Base-by-base conservation (phyloP, 1,140 invertebrate genomes). In the Augochlora pura region DNA sequence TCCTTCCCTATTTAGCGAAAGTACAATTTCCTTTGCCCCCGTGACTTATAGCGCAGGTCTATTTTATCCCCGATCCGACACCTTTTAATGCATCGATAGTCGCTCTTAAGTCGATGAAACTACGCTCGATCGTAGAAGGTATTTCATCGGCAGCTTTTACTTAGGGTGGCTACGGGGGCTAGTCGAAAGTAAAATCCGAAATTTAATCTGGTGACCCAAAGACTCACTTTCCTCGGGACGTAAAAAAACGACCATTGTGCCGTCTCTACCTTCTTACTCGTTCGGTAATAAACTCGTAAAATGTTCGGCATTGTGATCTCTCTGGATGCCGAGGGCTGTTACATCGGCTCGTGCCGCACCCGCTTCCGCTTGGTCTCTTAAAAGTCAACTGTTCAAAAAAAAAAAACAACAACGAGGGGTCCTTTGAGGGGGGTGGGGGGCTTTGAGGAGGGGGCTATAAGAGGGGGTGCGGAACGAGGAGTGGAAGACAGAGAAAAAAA, bases 301-400 rank as follows among this genome's bases (percentile, higher is more conserved):
- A 77, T 32, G 57, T 63, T 76, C 39, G 27, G 16, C 23, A 70
- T 64, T 64, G 66, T 54, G 2, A 67, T 49, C 38, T 49, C 21
- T 12, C n/a, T 32, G 18, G 49, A 10, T 16, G 16, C n/a, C 62
- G 12, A 39, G 32, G 57, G 38, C 16, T 38, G 39, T 67, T 46
- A 59, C 21, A 16, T 21, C 46, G 75, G 75, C 75, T 77, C 75
- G 75, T 77, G 75, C 75, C 75, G 65, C 64, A 65, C 67, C 67
- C 60, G 76, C 57, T 77, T 77, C 75, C 75, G 59, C 52, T 63
- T 52, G 42, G 23, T 38, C 65, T 46, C 32, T 18, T 32, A 18
- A 32, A 49, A 70, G 72, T 75, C 27, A 65, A 76, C 42, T 49
- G 64, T 62, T 16, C 23, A 9, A 27, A 2, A 16, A 18, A 65